Evolutionary conservation across 2,113 vertebrate genomes (phyloP).

Genomic region (Notothenia coriiceps): DNA sequence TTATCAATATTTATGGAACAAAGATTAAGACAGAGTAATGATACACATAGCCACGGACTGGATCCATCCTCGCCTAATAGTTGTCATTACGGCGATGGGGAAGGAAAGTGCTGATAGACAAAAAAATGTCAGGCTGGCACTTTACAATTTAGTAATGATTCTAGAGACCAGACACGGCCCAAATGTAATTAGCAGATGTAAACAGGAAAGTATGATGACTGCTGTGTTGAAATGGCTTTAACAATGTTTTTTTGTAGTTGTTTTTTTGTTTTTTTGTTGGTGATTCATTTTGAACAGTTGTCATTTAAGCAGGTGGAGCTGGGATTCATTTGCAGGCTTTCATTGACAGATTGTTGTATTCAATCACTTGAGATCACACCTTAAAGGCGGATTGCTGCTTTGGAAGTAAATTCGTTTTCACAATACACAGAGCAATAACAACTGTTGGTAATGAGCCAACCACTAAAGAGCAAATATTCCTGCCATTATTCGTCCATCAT

Average conservation of each 20-base stretch:
- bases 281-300: constrained; percentile 45
- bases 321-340: constrained; percentile 33
- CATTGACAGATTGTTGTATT: constrained; percentile 26
- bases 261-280: not conserved
- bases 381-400: constrained; percentile 1
- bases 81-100: constrained; percentile 79
- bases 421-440: constrained; percentile 25
- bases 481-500: not conserved
- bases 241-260: constrained; percentile 29
- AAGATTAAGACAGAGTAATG: constrained; percentile 83
- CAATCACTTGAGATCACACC: constrained; percentile 22
- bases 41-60: constrained; percentile 71
- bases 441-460: constrained; percentile 39
- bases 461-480: constrained; percentile 3
- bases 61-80: constrained; percentile 81
- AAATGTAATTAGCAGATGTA: constrained; percentile 83
- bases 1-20: constrained; percentile 87
- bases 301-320: constrained; percentile 38
- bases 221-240: constrained; percentile 54
- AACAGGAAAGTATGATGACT: constrained; percentile 64
- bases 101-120: constrained; percentile 83
- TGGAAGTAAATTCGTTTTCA: constrained; percentile 20
- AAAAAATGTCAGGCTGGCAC: constrained; percentile 76
- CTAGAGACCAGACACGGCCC: constrained; percentile 78
- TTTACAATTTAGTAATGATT: constrained; percentile 84